These are phyloP conservation scores for Bovichtus variegatus DNA, from an alignment of 2,797 vertebrate species.

Conservation along the genomic window DNA sequence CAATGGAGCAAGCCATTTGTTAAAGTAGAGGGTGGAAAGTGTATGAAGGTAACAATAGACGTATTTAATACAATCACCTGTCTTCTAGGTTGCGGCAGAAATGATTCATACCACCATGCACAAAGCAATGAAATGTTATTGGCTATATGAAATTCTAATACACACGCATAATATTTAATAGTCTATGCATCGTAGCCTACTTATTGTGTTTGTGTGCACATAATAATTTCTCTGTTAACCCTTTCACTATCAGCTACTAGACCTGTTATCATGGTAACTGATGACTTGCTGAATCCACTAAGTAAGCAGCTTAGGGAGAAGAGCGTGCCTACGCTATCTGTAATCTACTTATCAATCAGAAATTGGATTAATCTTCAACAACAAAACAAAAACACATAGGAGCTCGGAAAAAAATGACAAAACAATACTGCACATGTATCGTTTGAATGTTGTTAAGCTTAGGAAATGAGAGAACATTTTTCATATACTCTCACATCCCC, in stretches of 20 bases:
- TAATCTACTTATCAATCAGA: constrained; percentile 77
- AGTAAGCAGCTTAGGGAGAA: constrained; percentile 68
- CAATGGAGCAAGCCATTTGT: constrained; percentile 56
- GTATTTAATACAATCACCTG: constrained; percentile 61
- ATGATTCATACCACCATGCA: constrained; percentile 58
- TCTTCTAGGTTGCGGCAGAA: constrained; percentile 39
- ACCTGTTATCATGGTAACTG: constrained; percentile 62
- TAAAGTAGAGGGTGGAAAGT: constrained; percentile 44
- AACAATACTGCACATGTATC: constrained; percentile 37
- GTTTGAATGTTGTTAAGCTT: constrained; percentile 55
- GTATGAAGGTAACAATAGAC: constrained; percentile 51
- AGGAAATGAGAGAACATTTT: constrained; percentile 43
- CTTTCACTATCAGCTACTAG: constrained; percentile 49
- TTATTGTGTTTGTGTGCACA: constrained; percentile 55
- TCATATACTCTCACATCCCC: constrained; percentile 13
- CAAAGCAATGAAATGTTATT: constrained; percentile 64
- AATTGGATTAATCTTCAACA: constrained; percentile 68
- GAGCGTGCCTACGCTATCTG: constrained; percentile 15
- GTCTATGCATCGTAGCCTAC: constrained; percentile 35
- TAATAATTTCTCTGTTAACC: constrained; percentile 64
- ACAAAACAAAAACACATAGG: constrained; percentile 57
- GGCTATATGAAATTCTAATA: constrained; percentile 63
- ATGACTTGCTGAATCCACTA: constrained; percentile 65
- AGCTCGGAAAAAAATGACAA: constrained; percentile 39
- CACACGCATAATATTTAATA: constrained; percentile 62